Base-by-base conservation (phyloP, 35 echinoderm and acorn worm genomes). In the Ptychodera flava region DNA sequence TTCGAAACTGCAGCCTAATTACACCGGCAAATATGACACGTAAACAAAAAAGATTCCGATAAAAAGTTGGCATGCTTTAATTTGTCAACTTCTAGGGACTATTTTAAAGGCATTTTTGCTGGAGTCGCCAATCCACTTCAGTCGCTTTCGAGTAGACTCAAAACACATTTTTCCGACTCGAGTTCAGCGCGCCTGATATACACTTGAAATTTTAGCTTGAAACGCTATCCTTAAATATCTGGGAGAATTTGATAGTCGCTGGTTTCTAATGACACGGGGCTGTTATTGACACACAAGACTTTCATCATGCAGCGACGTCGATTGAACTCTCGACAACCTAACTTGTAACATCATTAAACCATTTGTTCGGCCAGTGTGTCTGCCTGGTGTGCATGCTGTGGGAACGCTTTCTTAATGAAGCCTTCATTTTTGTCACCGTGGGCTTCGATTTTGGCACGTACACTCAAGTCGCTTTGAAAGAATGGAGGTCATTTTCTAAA, bases 41-140 rank as follows among this genome's bases (percentile, higher is more conserved):
- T 64, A 64, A 64, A 64, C 45, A 64, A 64, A 64, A n/a, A 64
- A 64, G 45, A 64, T 64, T 64, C 45, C 45, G 45, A 64, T 64
- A 64, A 64, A n/a, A 64, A 64, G 45, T 64, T 64, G 45, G 45
- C 45, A 22, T 64, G 45, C 45, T 64, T 6, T 64, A 64, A 64
- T 64, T 64, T 64, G 22, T 64, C 6, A 64, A 64, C 45, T 64
- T 64, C 22, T 64, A 64, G 45, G 22, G 45, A 64, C 6, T n/a
- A n/a, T 64, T 64, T 22, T 6, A 12, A 6, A 12, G 45, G 45
- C 22, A 64, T 64, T 64, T 64, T 64, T 64, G 45, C 45, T 22
- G 6, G 45, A 64, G 45, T 64, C 45, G 6, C 6, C 45, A 6
- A 64, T 64, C 45, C 22, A 64, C 45, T 64, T 64, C 45, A 64